A percentile compares a stretch with the other conserved stretches of the same genome.
Conservation (phyloP, 2,113 vertebrate genomes). For the Rhegmatorhina hoffmannsi region DNA sequence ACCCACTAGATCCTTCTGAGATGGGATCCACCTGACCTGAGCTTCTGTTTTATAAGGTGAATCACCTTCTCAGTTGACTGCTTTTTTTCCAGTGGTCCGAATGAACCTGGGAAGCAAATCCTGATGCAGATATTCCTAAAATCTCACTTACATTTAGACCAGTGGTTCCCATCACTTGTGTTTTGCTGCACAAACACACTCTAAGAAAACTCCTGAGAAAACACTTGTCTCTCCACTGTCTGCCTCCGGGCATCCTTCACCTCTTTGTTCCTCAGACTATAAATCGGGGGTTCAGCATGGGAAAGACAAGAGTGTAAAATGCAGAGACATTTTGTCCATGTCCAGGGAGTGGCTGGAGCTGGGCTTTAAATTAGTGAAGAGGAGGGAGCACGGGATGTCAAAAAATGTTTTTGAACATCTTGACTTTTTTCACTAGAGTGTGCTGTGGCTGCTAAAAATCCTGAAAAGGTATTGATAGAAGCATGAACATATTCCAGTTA, state of each 20-base stretch:
- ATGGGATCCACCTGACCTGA: not conserved
- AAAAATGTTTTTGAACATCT: too few species aligned
- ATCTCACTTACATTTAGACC: not conserved
- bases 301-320: conserved; percentile 57
- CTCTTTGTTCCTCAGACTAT: conserved; percentile 39
- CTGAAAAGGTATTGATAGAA: too few species aligned
- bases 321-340: conserved; percentile 48
- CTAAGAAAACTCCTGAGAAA: not conserved
- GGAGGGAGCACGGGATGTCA: not conserved
- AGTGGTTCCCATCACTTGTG: not conserved
- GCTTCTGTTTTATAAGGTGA: not conserved
- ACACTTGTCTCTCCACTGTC: not conserved
- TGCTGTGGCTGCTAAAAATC: too few species aligned
- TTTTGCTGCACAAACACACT: not conserved
- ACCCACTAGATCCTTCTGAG: not conserved
- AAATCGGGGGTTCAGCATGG: conserved; percentile 67
- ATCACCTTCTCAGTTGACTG: too few species aligned
- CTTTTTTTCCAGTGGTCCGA: not conserved
- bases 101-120: not conserved
- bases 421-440: too few species aligned
- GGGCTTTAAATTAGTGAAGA: conserved; percentile 47
- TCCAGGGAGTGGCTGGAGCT: conserved; percentile 53
- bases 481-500: too few species aligned
- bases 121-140: not conserved
- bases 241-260: conserved; percentile 34